Base-by-base conservation (phyloP, 2,113 vertebrate genomes). In the Poecile atricapillus region DNA sequence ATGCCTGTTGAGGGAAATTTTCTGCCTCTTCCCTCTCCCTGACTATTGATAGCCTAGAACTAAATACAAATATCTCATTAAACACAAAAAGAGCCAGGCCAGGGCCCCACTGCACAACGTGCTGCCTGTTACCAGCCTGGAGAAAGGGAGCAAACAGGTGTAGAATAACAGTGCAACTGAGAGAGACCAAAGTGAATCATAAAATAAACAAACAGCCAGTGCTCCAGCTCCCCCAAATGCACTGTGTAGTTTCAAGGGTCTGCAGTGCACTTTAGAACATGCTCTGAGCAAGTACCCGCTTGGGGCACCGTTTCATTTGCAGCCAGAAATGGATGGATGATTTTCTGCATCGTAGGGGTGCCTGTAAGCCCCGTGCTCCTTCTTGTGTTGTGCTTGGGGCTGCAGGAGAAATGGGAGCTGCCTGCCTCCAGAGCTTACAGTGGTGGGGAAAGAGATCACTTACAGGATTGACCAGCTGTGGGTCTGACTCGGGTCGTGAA, bases 121-220 rank as follows among this genome's bases (percentile, higher is more conserved):
- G 17, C 82, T 64, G 74, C 15, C 63, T 94, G 73, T 97, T 96
- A 96, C 84, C 92, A 93, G 76, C 68, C 83, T 3, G 1, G 62
- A 92, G 94, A 87, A 93, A 71, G 88, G 86, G 65, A 96, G 80
- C 31, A 87, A 95, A 80, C 95, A 96, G 94, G 93, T 97, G 94
- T 81, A 69, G 95, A 83, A 81, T 97, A 96, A 95, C 90, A 94
- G 92, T 9, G 69, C 96, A 95, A 94, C 92, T 89, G 88, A 94
- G 95, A 90, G 93, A 92, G 95, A 94, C 95, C 95, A 92, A 97
- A 96, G 95, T 95, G 95, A 94, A 89, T 96, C 88, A 92, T 92
- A 94, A 96, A 96, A 93, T 87, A 93, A 96, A 94, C 90, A 94
- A 93, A 83, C 90, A 75, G 80, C 31, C 87, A 23, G 35, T 73